phyloP scores from a whole-genome alignment of 2,888 invertebrate species.

The Lymantria dispar region DNA sequence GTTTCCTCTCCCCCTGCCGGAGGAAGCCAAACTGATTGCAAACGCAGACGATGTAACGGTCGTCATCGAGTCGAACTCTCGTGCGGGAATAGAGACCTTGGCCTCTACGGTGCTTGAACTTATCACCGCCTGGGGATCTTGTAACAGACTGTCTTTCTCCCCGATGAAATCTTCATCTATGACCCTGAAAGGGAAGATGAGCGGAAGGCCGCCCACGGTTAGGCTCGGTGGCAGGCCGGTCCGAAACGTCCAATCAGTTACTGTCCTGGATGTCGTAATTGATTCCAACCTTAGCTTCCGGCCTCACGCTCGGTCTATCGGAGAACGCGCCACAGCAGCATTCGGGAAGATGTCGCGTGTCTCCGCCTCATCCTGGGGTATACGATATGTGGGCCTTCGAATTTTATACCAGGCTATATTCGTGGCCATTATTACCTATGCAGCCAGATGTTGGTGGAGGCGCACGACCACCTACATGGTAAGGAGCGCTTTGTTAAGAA shows the following conservation, averaged over 20 bases:
- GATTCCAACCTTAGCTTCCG: conserved; percentile 12
- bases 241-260: neutral
- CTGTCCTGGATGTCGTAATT: conserved; percentile 15
- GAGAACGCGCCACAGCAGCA: conserved; percentile 18
- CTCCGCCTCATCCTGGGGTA: conserved; percentile 31
- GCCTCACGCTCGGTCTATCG: conserved; percentile 15
- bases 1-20: conserved; percentile 19
- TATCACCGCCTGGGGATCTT: neutral
- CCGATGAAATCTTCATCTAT: neutral
- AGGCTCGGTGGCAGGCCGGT: conserved; percentile 2
- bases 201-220: neutral
- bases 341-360: conserved; percentile 32
- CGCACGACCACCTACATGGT: neutral
- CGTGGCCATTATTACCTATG: conserved; percentile 14
- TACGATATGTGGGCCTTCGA: conserved; percentile 1
- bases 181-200: neutral
- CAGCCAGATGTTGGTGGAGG: conserved; percentile 8
- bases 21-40: conserved; percentile 14
- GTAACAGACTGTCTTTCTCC: neutral
- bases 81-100: neutral
- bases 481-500: neutral
- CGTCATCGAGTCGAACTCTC: conserved; percentile 19
- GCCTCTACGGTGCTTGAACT: neutral
- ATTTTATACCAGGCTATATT: neutral
- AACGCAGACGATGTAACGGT: conserved; percentile 34